These are phyloP conservation scores for Rhagonycha lutea DNA, from an alignment of 2,888 invertebrate species.

Conservation along the genomic window DNA sequence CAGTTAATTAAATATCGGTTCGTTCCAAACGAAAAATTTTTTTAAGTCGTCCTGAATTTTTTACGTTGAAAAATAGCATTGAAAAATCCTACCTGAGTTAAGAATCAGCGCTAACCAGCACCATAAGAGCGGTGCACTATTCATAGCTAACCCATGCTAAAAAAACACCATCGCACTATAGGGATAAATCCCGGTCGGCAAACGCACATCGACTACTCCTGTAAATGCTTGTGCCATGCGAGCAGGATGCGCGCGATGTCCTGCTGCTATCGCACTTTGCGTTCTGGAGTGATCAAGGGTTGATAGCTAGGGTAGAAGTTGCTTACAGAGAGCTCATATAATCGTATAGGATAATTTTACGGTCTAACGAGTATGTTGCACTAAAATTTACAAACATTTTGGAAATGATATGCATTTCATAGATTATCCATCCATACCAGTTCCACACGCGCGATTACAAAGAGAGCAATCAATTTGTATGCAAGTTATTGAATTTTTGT, in stretches of 20 bases:
- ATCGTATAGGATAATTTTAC: conserved; percentile 28
- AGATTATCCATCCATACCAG: neutral
- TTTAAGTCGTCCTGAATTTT: neutral
- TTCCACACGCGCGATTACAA: neutral
- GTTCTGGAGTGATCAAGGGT: conserved; percentile 43
- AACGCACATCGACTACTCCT: conserved; percentile 47
- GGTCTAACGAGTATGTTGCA: conserved; percentile 25
- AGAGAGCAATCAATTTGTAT: neutral
- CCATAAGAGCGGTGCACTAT: conserved; percentile 43
- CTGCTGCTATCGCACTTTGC: conserved; percentile 34
- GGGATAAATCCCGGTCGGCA: conserved; percentile 39
- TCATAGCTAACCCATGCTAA: conserved; percentile 48
- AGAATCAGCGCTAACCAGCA: conserved; percentile 46
- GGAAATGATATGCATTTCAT: conserved; percentile 16
- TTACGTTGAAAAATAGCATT: neutral
- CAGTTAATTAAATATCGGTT: neutral
- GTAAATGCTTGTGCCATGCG: conserved; percentile 44
- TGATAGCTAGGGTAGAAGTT: conserved; percentile 32
- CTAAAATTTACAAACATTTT: conserved; percentile 16
- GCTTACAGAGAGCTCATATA: conserved; percentile 28
- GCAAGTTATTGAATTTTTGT: neutral
- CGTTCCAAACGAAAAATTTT: neutral
- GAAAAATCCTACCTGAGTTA: conserved; percentile 39
- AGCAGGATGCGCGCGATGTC: conserved; percentile 45
- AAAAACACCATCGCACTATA: conserved; percentile 42